Evolutionary conservation across 2,888 invertebrate species (phyloP), one percentile per base, ranked within the genome.

Genomic region (Mythimna vitellina): DNA sequence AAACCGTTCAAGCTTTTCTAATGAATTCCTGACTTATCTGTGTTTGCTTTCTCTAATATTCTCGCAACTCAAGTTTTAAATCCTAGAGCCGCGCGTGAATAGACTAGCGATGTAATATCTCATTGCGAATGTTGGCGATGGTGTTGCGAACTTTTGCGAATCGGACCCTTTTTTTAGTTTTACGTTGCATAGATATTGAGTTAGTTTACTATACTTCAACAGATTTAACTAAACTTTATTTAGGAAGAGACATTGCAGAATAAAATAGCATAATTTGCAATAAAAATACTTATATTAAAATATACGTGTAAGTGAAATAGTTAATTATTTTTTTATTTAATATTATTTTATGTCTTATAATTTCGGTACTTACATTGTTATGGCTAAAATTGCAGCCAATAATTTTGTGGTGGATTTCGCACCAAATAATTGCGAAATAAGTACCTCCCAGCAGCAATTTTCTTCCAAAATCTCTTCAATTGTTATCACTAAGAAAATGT

Each of bases 1-100:
- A 78, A 72, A 66, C 81, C 60, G 53, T 66, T 73, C 60, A 73
- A 66, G 73, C 64, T 73, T 78, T 78, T 77, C 73, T 80, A 57
- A 70, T 73, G 60, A 81, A 80, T 73, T 73, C 60, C 73, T 78
- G 25, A 70, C 60, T 77, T 81, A 80, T 80, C 78, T 81, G 46
- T 80, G 69, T 77, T 77, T 70, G 58, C 69, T 70, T 81, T 71
- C 69, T 70, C 67, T 68, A 70, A 81, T 65, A 79, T 82, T 71
- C 73, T 69, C 68, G 70, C 67, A 63, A 81, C 64, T 75, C 46
- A 56, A 73, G 74, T 70, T 70, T 64, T 70, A 62, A 67, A 67
- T 64, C 56, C 42, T 80, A 67, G 29, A 53, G 66, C 35, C 67
- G 12, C 42, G 56, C 53, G 71, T 70, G 38, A 76, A 80, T 53